These are phyloP conservation scores for Kryptolebias ocellatus DNA, from an alignment of 2,797 vertebrate genomes.

Conservation along the genomic window DNA sequence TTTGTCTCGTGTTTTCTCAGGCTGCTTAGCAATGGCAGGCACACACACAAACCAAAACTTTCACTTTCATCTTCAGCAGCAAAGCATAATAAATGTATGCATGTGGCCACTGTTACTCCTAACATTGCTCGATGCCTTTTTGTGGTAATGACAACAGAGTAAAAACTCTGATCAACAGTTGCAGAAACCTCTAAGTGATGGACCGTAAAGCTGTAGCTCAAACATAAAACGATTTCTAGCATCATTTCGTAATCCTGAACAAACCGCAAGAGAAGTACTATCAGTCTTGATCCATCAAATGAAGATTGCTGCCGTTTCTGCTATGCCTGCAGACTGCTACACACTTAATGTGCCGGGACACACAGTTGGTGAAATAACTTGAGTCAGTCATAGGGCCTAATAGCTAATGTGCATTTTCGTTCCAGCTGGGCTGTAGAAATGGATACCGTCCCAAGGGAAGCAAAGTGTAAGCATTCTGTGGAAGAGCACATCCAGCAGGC, in stretches of 20 bases:
- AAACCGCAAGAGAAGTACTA: not conserved
- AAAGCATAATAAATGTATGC: no score
- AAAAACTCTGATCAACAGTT: not conserved
- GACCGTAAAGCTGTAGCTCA: constrained; percentile 6
- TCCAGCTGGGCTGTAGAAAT: constrained; percentile 71
- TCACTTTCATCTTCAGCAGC: no score
- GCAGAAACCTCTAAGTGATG: not conserved
- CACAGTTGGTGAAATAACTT: constrained; percentile 59
- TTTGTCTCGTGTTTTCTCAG: no score
- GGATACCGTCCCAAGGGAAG: constrained; percentile 68
- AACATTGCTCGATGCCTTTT: not conserved
- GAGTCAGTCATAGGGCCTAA: constrained; percentile 55
- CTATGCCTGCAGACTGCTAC: constrained; percentile 4
- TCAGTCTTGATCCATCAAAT: constrained; percentile 41
- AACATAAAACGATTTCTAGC: constrained; percentile 26
- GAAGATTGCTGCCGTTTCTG: constrained; percentile 22
- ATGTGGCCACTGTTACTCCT: no score
- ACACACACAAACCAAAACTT: no score
- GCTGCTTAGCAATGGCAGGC: no score
- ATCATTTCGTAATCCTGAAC: not conserved
- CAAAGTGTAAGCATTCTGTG: constrained; percentile 52
- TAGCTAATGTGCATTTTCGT: constrained; percentile 70
- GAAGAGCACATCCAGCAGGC: constrained; percentile 52
- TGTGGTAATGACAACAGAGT: not conserved
- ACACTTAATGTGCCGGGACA: constrained; percentile 19